These are phyloP conservation scores for Timandra comae DNA, from an alignment of 2,888 invertebrate species.

Conservation along the genomic window DNA sequence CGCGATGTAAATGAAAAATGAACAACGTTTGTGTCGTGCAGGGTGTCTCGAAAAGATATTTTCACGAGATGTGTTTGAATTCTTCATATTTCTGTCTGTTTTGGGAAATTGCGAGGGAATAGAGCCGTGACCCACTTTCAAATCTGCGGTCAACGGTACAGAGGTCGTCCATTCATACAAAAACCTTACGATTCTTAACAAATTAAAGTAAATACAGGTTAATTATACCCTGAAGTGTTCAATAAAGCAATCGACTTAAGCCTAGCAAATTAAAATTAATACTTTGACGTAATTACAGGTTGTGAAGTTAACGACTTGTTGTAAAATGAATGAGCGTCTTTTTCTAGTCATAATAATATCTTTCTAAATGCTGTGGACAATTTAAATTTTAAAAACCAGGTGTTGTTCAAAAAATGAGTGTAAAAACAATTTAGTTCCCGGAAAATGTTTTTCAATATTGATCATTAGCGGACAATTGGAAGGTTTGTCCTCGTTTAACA, in stretches of 20 bases:
- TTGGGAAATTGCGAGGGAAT: slow-evolving; percentile 24
- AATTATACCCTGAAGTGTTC: too few species aligned
- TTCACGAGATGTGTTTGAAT: slow-evolving; percentile 16
- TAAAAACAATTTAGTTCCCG: too few species aligned
- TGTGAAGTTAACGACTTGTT: neutral
- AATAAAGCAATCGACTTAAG: too few species aligned
- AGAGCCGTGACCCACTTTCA: slow-evolving; percentile 51
- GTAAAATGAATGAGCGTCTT: neutral
- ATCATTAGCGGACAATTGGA: slow-evolving; percentile 8
- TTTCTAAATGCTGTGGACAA: neutral
- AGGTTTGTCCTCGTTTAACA: slow-evolving; percentile 16
- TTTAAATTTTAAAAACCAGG: neutral
- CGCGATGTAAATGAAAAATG: slow-evolving; percentile 21
- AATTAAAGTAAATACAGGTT: too few species aligned
- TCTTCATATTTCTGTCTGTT: slow-evolving; percentile 17
- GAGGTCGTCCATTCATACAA: slow-evolving; percentile 40
- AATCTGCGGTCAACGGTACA: slow-evolving; percentile 43
- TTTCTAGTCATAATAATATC: neutral
- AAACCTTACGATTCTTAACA: too few species aligned
- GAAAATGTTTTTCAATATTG: slow-evolving; percentile 8
- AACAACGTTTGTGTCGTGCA: slow-evolving; percentile 17
- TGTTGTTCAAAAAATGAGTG: neutral
- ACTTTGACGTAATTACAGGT: neutral
- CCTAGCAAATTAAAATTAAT: too few species aligned
- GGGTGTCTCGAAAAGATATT: slow-evolving; percentile 18